A percentile compares a stretch with the other conserved stretches of the same genome.
phyloP scores from a whole-genome alignment of 1,140 invertebrate species.

The Drosophila simulans region DNA sequence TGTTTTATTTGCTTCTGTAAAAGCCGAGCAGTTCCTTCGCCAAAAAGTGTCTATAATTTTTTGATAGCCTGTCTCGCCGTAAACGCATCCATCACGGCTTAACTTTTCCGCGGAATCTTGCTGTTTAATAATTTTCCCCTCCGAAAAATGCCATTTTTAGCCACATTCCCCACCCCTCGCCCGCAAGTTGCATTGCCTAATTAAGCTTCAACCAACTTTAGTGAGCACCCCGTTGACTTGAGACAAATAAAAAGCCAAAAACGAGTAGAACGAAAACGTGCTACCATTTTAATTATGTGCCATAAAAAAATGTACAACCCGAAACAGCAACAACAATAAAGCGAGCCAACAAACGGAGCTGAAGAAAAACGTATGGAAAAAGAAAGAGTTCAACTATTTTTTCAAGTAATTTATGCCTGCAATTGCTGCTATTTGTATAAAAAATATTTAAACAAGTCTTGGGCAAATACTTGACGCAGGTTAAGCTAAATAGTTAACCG shows the following conservation, averaged over 20 bases:
- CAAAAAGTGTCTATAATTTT: slow-evolving; percentile 27
- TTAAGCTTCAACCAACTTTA: slow-evolving; percentile 42
- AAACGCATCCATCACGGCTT: slow-evolving; percentile 14
- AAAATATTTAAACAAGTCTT: slow-evolving; percentile 72
- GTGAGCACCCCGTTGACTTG: slow-evolving; percentile 37
- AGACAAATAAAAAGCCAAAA: slow-evolving; percentile 47
- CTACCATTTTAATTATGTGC: slow-evolving; percentile 68
- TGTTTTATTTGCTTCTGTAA: slow-evolving; percentile 20
- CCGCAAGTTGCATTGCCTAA: slow-evolving; percentile 25
- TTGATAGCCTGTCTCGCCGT: slow-evolving; percentile 13
- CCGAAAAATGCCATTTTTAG: slow-evolving; percentile 8
- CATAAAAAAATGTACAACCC: slow-evolving; percentile 52
- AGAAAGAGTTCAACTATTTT: slow-evolving; percentile 37
- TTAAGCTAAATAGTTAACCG: slow-evolving; percentile 52
- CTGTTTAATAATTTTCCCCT: slow-evolving; percentile 23
- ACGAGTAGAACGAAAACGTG: slow-evolving; percentile 41
- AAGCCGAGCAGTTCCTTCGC: neutral
- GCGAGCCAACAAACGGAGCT: slow-evolving; percentile 2
- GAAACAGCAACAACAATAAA: slow-evolving; percentile 22
- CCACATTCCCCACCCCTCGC: slow-evolving; percentile 4
- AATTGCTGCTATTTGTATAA: slow-evolving; percentile 67
- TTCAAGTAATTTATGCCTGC: slow-evolving; percentile 65
- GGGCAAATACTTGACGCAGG: slow-evolving; percentile 68
- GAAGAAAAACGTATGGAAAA: neutral
- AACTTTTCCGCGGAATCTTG: slow-evolving; percentile 15